A percentile compares a stretch with the other conserved stretches of the same genome.
phyloP scores from a whole-genome alignment of 2,888 invertebrate genomes.

The Ptychoptera contaminata region DNA sequence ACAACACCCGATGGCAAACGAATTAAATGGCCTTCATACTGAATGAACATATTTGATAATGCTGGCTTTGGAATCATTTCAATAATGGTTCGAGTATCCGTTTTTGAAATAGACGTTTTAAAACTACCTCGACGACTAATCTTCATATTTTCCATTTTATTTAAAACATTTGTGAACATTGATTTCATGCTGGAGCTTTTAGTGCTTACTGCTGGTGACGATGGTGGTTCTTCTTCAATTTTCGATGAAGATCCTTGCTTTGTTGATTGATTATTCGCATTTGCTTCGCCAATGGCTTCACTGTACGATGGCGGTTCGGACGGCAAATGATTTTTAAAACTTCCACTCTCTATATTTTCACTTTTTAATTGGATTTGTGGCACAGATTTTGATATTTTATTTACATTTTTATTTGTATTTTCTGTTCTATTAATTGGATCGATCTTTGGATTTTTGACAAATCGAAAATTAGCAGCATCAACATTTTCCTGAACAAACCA shows the following conservation, averaged over 20 bases:
- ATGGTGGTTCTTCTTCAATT: slow-evolving; percentile 1
- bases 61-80: slow-evolving; percentile 29
- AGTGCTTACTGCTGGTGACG: neutral
- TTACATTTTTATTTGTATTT: neutral
- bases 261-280: neutral
- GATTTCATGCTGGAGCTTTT: slow-evolving; percentile 6
- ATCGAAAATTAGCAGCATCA: neutral
- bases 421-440: slow-evolving; percentile 4
- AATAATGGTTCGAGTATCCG: slow-evolving; percentile 22
- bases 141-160: slow-evolving; percentile 20
- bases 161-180: slow-evolving; percentile 24
- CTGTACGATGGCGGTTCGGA: slow-evolving; percentile 27
- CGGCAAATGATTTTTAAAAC: slow-evolving; percentile 11
- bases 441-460: slow-evolving; percentile 1
- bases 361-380: neutral
- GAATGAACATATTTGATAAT: slow-evolving; percentile 24
- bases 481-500: slow-evolving; percentile 21
- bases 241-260: slow-evolving; percentile 5
- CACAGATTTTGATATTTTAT: slow-evolving; percentile 6
- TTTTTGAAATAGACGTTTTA: slow-evolving; percentile 14
- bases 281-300: slow-evolving; percentile 20
- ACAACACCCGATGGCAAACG: slow-evolving; percentile 39
- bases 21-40: slow-evolving; percentile 28
- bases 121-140: slow-evolving; percentile 24
- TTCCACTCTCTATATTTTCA: neutral